phyloP scores from a whole-genome alignment of 2,888 invertebrate genomes.

The Anaspis maculata region DNA sequence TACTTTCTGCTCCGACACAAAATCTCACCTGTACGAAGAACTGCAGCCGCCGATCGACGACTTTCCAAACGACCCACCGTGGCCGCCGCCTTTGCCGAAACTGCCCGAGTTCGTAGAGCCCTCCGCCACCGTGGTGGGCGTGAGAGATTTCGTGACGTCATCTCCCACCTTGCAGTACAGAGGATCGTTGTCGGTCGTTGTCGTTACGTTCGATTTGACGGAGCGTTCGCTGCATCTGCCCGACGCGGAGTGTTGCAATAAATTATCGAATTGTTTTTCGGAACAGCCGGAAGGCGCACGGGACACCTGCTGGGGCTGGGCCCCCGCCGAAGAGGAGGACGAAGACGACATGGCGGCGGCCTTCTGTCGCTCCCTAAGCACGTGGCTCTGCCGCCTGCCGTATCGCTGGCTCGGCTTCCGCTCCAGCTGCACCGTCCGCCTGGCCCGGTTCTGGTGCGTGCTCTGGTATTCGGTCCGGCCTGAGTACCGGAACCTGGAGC shows the following conservation, averaged over 20 bases:
- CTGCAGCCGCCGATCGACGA: conserved; percentile 35
- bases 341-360: neutral
- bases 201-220: conserved; percentile 43
- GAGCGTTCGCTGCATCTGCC: conserved; percentile 51
- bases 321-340: too few species aligned
- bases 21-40: conserved; percentile 44
- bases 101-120: conserved; percentile 21
- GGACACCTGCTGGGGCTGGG: too few species aligned
- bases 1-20: too few species aligned
- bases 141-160: too few species aligned
- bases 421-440: conserved; percentile 93
- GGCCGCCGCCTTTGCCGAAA: conserved; percentile 26
- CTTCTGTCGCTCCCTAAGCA: conserved; percentile 65
- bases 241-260: conserved; percentile 35
- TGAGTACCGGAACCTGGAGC: conserved; percentile 84
- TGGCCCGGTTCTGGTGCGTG: conserved; percentile 79
- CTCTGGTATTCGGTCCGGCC: conserved; percentile 97
- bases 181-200: conserved; percentile 38
- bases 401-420: conserved; percentile 87
- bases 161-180: conserved; percentile 37
- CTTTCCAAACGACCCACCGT: conserved; percentile 41
- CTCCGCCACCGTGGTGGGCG: conserved; percentile 25
- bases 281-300: too few species aligned
- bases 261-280: conserved; percentile 12
- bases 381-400: conserved; percentile 85